Conservation (phyloP, 2,113 vertebrate genomes). For the Muntiacus muntjak region DNA sequence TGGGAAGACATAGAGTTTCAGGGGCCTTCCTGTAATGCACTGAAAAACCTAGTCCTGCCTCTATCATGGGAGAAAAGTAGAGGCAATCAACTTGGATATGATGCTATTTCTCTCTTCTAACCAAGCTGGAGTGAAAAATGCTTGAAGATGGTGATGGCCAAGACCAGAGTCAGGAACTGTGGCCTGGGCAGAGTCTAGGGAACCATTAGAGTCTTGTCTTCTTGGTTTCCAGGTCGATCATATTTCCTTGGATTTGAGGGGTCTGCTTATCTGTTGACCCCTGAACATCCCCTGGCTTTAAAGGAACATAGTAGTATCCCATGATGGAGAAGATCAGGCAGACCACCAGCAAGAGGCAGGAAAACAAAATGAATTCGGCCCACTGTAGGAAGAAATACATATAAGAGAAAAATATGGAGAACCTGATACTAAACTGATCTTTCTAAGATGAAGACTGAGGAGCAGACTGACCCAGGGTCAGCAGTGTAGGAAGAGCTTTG, state of each 20-base stretch:
- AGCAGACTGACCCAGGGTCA: background rate
- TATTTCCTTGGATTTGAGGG: slow-evolving; percentile 59
- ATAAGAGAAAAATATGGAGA: background rate
- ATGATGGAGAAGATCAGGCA: slow-evolving; percentile 95
- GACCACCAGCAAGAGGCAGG: slow-evolving; percentile 88
- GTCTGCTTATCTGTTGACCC: slow-evolving; percentile 73
- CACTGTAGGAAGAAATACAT: slow-evolving; percentile 85
- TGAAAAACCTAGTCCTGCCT: slow-evolving; percentile 13
- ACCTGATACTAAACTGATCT: background rate
- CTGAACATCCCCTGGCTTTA: slow-evolving; percentile 82
- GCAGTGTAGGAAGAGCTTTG: background rate
- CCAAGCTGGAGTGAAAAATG: background rate
- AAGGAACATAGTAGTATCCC: slow-evolving; percentile 91
- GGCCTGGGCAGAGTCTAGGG: background rate
- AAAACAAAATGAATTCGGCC: slow-evolving; percentile 95
- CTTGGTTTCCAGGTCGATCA: slow-evolving; percentile 76
- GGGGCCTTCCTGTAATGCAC: background rate
- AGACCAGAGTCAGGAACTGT: background rate
- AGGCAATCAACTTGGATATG: background rate
- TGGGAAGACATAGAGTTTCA: background rate
- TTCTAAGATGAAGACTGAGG: background rate
- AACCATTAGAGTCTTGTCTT: slow-evolving; percentile 85
- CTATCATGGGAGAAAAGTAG: background rate
- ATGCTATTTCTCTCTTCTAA: background rate
- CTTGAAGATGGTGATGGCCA: background rate